Base-by-base conservation (phyloP, 2,888 invertebrate species). In the Minunthozetes semirufus region DNA sequence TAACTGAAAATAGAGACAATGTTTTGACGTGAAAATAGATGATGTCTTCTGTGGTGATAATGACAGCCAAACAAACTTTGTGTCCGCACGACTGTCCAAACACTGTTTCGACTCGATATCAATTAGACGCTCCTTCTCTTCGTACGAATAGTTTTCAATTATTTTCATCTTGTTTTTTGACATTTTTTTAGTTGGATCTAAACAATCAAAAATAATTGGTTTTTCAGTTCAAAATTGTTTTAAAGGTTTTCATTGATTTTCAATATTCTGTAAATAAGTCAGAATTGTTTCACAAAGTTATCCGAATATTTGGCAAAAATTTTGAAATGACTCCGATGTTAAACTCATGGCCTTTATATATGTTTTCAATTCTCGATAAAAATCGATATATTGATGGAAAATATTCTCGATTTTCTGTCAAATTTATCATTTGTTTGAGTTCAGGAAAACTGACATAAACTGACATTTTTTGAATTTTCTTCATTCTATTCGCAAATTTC, bases 21-120 rank as follows among this genome's bases (percentile, higher is more conserved):
- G 68, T 46, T 68, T 68, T 22, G 46, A 17, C 42, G 22, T 42
- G n/a, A 42, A 68, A 42, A 42, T 68, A 13, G 66, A 38, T 46
- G 68, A 42, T 15, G 11, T 42, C 38, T 22, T 68, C 6, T 3
- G 13, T 13, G 68, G 38, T 11, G 46, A 33, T 68, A 68, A 68
- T 42, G 68, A 68, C 29, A 61, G 9, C 61, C 61, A 61, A 61
- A 61, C 61, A 19, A 61, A 61, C 33, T 61, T 25, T n/a, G 33
- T 68, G 42, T 68, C 68, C 3, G 17, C n/a, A 6, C 17, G 4
- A 15, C 19, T 29, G n/a, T 68, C n/a, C 22, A 33, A 29, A 61
- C 33, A 61, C 9, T 29, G 61, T 22, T 68, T 68, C 13, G 42
- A 42, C 33, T 63, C 63, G n/a, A n/a, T 38, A 22, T 68, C 68